Evolutionary conservation across 2,888 invertebrate species (phyloP).

Genomic region (Lycocerus yunnanus): DNA sequence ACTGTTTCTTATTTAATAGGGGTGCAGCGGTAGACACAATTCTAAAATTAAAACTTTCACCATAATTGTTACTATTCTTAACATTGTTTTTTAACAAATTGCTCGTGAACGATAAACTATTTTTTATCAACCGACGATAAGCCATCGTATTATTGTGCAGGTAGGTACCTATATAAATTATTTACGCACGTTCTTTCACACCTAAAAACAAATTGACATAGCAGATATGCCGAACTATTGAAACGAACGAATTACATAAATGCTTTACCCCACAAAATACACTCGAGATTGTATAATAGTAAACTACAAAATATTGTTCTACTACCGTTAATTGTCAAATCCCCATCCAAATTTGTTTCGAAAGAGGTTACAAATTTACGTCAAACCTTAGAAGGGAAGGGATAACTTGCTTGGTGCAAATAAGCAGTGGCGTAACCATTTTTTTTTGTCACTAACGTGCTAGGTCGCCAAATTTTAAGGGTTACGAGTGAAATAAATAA

Average conservation of each 20-base stretch:
- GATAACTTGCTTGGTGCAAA: not conserved
- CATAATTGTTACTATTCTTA: not conserved
- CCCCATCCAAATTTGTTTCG: not conserved
- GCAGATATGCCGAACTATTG: not conserved
- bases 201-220: not conserved
- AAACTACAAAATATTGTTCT: not conserved
- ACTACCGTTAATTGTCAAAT: not conserved
- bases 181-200: not conserved
- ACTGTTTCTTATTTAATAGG: conserved; percentile 48
- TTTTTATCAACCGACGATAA: conserved; percentile 16
- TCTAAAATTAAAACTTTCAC: not conserved
- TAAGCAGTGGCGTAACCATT: not conserved
- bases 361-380: not conserved
- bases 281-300: not conserved
- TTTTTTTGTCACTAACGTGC: rapidly evolving
- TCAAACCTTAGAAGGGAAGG: not conserved
- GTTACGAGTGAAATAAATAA: not conserved
- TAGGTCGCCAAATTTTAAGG: not conserved
- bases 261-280: not conserved
- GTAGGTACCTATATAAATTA: not conserved
- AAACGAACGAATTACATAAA: not conserved
- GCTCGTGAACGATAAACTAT: conserved; percentile 3
- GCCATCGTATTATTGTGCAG: conserved; percentile 8
- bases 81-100: not conserved
- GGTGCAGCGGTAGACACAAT: conserved; percentile 34